Evolutionary conservation across 2,888 invertebrate genomes (phyloP), one percentile per base, ranked within the genome.

Genomic region (Synanthedon myopaeformis): DNA sequence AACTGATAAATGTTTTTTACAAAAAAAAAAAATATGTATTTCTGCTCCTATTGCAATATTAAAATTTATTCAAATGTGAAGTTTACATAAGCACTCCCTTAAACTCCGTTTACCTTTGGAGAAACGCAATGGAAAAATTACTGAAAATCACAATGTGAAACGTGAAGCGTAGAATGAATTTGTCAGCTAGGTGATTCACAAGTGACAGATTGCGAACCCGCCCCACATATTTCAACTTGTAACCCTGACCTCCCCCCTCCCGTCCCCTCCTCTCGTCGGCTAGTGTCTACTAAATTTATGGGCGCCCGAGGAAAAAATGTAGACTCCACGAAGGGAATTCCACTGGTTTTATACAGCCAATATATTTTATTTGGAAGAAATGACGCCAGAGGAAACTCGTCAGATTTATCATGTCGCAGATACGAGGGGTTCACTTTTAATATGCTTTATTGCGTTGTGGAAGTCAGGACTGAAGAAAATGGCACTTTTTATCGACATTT

Each of bases 331-430:
- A 66, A 72, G 76, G 70, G 74, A 72, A 74, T 74, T 72, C 70
- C 70, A 64, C 76, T 67, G 65, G 74, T 74, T 81, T 79, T 77
- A 79, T 75, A 74, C 74, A 68, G 66, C 59, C 73, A 67, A 78
- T 79, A 76, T 77, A 79, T 82, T 80, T 77, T 73, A 77, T 76
- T 66, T 61, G 63, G 59, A 67, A 72, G 77, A 78, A 79, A 80
- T 79, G 79, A 77, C 71, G 62, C 61, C 63, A 67, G 69, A 68
- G 68, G 68, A 23, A 49, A 23, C 49, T 19, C 49, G 66, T 58
- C 59, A 62, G 67, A 76, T 79, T 76, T 76, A 75, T 76, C 64
- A 67, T 55, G 55, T 57, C 52, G n/a, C 14, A 11, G 28, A 45
- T 45, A n/a, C 13, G 45, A 45, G 14, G 45, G 45, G 45, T 45